A percentile compares a stretch with the other conserved stretches of the same genome.
These are phyloP conservation scores for Beaufortia kweichowensis DNA, from an alignment of 2,113 vertebrate species.

Conservation along the genomic window DNA sequence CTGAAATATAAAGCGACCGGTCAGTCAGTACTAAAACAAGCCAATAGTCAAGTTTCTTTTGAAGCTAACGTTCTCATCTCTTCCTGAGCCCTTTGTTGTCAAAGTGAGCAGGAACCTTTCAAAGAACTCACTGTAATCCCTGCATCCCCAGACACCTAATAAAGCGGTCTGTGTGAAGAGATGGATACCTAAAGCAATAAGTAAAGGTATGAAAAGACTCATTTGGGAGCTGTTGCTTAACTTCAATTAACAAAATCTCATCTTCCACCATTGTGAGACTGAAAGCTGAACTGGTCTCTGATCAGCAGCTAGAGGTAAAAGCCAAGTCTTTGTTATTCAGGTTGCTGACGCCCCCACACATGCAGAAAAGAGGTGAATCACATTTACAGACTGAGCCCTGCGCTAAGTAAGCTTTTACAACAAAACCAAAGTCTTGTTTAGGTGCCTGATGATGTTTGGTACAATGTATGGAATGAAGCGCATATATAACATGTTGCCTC, in stretches of 20 bases:
- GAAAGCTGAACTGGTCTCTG: constrained; percentile 41
- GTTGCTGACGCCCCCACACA: constrained; percentile 36
- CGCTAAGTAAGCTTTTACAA: constrained; percentile 46
- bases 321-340: constrained; percentile 37
- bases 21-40: too few species aligned
- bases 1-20: too few species aligned
- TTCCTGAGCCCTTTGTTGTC: neutral
- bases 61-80: constrained; percentile 36
- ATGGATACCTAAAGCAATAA: constrained; percentile 14
- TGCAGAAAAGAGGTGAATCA: constrained; percentile 44
- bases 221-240: constrained; percentile 24
- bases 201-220: constrained; percentile 22
- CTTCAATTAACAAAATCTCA: constrained; percentile 18
- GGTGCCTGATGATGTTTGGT: constrained; percentile 41
- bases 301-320: constrained; percentile 18
- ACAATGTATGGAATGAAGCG: neutral
- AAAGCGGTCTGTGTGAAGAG: constrained; percentile 14
- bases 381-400: constrained; percentile 40
- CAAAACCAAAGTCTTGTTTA: constrained; percentile 44
- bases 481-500: constrained; percentile 12
- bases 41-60: neutral
- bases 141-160: constrained; percentile 10
- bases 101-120: constrained; percentile 11
- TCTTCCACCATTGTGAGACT: constrained; percentile 11
- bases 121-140: neutral